These are phyloP conservation scores for Smutsia gigantea DNA, from an alignment of 2,797 vertebrate genomes.

Conservation along the genomic window DNA sequence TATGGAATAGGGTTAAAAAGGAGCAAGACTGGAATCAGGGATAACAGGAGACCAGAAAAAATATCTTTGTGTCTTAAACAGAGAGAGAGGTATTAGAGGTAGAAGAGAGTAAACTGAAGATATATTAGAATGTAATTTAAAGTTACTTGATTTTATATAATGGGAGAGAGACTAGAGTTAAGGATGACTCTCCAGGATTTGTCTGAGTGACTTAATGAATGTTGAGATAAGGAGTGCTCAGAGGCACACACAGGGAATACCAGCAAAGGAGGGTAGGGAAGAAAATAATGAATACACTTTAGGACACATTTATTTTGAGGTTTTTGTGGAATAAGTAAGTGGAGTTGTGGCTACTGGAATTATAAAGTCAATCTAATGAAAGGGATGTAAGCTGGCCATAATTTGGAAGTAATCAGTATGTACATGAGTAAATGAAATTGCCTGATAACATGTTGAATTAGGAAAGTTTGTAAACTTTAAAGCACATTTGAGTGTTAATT, in stretches of 20 bases:
- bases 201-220: background rate
- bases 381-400: background rate
- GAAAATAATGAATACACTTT: background rate
- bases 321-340: background rate
- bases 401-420: conserved; percentile 10
- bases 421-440: conserved; percentile 1
- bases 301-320: background rate
- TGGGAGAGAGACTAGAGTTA: background rate
- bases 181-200: background rate
- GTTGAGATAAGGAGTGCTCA: background rate
- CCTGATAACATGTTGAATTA: background rate
- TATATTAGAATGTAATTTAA: background rate
- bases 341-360: background rate
- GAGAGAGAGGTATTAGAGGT: background rate
- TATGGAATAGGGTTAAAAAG: background rate
- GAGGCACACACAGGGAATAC: background rate
- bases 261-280: background rate
- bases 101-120: background rate
- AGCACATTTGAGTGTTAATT: conserved; percentile 15
- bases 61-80: background rate
- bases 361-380: background rate
- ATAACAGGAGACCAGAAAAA: background rate
- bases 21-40: background rate
- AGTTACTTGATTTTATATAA: background rate
- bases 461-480: conserved; percentile 14